A percentile compares a stretch with the other conserved stretches of the same genome.
Evolutionary conservation across 92 coral and sea anemone species (phyloP).

Genomic region (Galaxea fascicularis): DNA sequence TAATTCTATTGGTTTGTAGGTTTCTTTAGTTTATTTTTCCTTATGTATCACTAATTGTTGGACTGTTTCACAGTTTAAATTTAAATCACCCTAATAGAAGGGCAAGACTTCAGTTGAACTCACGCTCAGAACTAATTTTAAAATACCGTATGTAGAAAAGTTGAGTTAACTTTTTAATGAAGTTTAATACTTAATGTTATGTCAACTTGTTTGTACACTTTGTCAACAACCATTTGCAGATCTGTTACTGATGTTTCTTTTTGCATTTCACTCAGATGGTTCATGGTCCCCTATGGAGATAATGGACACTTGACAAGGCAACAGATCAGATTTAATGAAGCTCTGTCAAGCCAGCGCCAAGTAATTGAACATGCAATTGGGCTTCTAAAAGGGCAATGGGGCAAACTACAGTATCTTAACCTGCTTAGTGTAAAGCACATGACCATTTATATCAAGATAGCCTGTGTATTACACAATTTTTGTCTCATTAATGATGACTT

Average conservation of each 20-base stretch:
- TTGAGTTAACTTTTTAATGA: no score
- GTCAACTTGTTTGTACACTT: constrained; percentile 7
- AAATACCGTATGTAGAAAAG: constrained; percentile 19
- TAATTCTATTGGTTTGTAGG: constrained; percentile 17
- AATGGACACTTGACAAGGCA: constrained; percentile 28
- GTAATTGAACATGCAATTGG: constrained; percentile 44
- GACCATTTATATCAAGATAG: constrained; percentile 43
- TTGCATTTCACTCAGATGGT: constrained; percentile 34
- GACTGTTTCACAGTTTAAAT: not conserved
- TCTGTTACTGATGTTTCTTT: constrained; percentile 11
- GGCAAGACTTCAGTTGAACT: constrained; percentile 16
- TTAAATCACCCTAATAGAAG: constrained; percentile 7
- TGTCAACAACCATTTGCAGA: constrained; percentile 15
- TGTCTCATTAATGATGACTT: constrained; percentile 65
- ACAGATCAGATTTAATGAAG: constrained; percentile 48
- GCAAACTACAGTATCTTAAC: constrained; percentile 41
- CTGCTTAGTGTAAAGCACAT: constrained; percentile 38
- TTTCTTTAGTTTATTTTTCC: no score
- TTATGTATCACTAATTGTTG: no score
- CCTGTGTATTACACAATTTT: constrained; percentile 66
- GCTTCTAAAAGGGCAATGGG: constrained; percentile 70
- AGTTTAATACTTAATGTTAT: constrained; percentile 13
- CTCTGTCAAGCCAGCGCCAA: constrained; percentile 41
- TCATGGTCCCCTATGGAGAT: constrained; percentile 49
- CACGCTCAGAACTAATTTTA: constrained; percentile 3